Percentiles rank a stretch among this genome's conserved stretches.
Conservation (phyloP, 2,888 invertebrate genomes). For the Pyrgus malvae region DNA sequence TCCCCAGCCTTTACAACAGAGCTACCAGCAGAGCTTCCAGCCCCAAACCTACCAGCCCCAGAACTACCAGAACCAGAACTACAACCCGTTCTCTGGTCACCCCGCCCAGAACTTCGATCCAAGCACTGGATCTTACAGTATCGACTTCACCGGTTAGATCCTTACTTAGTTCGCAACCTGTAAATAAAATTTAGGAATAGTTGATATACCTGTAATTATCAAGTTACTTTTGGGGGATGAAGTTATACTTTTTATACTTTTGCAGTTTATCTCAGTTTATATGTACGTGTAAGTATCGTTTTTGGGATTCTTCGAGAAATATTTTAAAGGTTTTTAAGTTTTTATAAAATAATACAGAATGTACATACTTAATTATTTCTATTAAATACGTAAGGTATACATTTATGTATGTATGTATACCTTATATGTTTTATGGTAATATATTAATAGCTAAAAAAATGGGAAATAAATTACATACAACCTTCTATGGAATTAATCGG, state of each 20-base stretch:
- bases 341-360: no score
- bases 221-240: not conserved
- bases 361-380: no score
- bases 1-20: slow-evolving; percentile 56
- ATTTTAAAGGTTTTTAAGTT: no score
- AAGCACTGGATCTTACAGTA: slow-evolving; percentile 88
- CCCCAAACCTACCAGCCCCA: slow-evolving; percentile 48
- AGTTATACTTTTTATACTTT: slow-evolving; percentile 4
- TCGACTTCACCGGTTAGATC: slow-evolving; percentile 85
- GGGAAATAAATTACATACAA: no score
- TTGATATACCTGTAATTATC: not conserved
- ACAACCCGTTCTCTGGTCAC: slow-evolving; percentile 83
- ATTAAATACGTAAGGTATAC: not conserved
- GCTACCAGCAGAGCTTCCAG: slow-evolving; percentile 49
- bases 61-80: slow-evolving; percentile 58
- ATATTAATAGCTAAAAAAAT: no score
- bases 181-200: slow-evolving; percentile 17
- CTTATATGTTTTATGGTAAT: no score
- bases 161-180: not conserved
- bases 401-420: not conserved
- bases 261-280: slow-evolving; percentile 4
- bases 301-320: slow-evolving; percentile 2
- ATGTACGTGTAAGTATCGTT: not conserved
- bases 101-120: slow-evolving; percentile 88
- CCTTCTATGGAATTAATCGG: not conserved